phyloP scores from a whole-genome alignment of 2,113 vertebrate genomes.

The Pluvianellus socialis region DNA sequence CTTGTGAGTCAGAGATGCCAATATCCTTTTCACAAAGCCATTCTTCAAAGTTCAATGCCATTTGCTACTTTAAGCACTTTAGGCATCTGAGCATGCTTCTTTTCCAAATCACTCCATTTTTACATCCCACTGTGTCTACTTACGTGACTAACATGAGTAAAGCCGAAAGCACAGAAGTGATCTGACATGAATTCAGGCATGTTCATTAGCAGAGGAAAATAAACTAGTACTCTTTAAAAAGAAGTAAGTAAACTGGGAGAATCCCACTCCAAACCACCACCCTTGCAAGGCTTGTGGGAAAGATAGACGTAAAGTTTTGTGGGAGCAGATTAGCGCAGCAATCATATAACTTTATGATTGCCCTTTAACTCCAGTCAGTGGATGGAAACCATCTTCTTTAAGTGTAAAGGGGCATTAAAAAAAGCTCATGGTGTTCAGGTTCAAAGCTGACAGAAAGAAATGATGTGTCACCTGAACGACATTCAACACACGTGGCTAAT shows the following conservation, averaged over 20 bases:
- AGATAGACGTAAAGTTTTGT: fast-evolving
- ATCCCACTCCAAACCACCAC: neutral
- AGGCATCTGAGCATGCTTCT: neutral
- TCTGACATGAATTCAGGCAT: neutral
- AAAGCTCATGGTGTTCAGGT: neutral
- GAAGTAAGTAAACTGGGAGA: neutral
- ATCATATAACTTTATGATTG: no score
- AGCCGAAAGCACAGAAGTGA: neutral
- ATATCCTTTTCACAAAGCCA: neutral
- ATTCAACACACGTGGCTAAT: fast-evolving
- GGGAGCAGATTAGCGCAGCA: neutral
- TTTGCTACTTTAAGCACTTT: neutral
- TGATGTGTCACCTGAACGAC: neutral
- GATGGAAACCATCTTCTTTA: neutral
- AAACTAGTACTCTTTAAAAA: neutral
- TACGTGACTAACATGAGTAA: neutral
- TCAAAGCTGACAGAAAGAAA: neutral
- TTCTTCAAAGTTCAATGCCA: neutral
- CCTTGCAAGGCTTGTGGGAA: neutral
- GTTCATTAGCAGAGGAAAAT: neutral
- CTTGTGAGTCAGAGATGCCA: neutral
- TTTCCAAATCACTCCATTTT: neutral
- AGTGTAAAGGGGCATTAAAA: neutral
- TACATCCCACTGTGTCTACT: neutral
- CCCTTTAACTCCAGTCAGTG: neutral